Conservation (phyloP, 2,797 vertebrate genomes). For the Enteromius trimaculatus region DNA sequence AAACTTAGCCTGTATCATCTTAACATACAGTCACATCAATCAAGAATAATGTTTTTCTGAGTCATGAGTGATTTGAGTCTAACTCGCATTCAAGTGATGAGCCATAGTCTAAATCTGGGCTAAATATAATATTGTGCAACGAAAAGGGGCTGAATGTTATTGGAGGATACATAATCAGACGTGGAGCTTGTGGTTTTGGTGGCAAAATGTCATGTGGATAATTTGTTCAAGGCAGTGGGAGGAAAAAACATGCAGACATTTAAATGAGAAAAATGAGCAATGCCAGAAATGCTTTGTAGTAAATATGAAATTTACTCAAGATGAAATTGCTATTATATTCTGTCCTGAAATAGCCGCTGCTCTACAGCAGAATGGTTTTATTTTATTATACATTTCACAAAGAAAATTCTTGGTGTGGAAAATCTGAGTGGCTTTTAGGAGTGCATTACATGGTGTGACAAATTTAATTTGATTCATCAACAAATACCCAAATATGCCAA, state of each 20-base stretch:
- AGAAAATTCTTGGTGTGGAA: neutral
- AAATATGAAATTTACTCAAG: slow-evolving; percentile 18
- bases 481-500: neutral
- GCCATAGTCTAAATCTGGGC: neutral
- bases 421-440: slow-evolving; percentile 15
- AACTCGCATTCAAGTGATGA: neutral
- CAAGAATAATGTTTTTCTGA: neutral
- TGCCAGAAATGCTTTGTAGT: slow-evolving; percentile 17
- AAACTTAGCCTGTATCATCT: neutral
- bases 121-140: neutral
- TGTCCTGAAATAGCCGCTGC: neutral
- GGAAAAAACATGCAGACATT: slow-evolving; percentile 6
- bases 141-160: neutral
- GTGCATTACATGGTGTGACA: neutral
- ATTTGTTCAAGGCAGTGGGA: slow-evolving; percentile 5
- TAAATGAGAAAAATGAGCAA: slow-evolving; percentile 23
- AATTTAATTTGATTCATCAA: neutral
- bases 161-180: slow-evolving; percentile 4
- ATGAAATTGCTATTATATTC: slow-evolving; percentile 10
- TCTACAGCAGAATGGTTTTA: neutral
- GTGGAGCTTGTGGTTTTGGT: neutral
- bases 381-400: neutral
- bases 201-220: slow-evolving; percentile 14
- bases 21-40: neutral
- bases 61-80: neutral